These are phyloP conservation scores for Spongia lamella DNA, from an alignment of 37 sponge, comb jelly and placozoan species.

Conservation along the genomic window DNA sequence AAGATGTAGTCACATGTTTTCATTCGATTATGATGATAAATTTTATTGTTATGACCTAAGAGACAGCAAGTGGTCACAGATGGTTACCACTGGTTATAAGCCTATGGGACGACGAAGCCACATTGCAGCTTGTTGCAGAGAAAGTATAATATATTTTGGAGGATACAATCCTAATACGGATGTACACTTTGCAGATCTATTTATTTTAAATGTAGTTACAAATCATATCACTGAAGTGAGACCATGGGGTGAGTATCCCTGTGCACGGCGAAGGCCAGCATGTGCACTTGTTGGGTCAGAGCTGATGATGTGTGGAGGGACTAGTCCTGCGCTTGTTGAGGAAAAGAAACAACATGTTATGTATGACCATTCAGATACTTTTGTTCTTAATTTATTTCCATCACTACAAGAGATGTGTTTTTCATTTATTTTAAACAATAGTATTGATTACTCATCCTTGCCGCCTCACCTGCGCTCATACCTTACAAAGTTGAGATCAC, in stretches of 20 bases:
- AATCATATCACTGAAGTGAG: conserved; percentile 51
- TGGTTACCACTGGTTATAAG: conserved; percentile 33
- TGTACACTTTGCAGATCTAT: conserved; percentile 63
- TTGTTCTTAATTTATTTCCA: conserved; percentile 26
- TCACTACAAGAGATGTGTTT: no score
- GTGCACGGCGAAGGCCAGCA: conserved; percentile 53
- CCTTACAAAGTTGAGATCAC: no score
- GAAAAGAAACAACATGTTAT: conserved; percentile 23
- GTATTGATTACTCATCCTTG: no score
- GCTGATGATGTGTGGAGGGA: conserved; percentile 63
- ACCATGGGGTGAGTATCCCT: conserved; percentile 52
- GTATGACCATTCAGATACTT: conserved; percentile 53
- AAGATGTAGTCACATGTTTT: conserved; percentile 44
- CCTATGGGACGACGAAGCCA: conserved; percentile 44
- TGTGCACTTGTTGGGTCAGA: conserved; percentile 50
- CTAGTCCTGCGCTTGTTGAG: not conserved
- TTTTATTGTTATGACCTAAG: conserved; percentile 43
- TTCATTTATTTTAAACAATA: no score
- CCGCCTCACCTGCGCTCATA: no score
- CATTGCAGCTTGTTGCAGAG: conserved; percentile 30
- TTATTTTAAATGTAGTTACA: conserved; percentile 20
- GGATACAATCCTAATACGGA: conserved; percentile 49
- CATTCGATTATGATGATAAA: conserved; percentile 36
- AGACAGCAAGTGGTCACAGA: conserved; percentile 7
- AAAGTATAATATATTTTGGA: conserved; percentile 54